Evolutionary conservation across 2,888 invertebrate genomes (phyloP).

Genomic region (Trichogramma dendrolimi): DNA sequence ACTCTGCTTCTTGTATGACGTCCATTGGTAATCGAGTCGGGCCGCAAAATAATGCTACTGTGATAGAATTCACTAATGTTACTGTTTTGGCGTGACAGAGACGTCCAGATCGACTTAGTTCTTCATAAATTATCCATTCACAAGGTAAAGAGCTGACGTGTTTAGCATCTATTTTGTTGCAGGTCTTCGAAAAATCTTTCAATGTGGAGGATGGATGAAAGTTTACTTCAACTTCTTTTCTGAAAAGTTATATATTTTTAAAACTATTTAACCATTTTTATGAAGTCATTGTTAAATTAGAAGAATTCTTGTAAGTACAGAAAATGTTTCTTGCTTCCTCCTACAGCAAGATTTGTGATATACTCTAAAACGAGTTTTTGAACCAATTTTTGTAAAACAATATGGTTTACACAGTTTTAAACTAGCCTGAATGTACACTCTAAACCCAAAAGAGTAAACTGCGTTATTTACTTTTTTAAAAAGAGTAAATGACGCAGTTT

Average conservation of each 20-base stretch:
- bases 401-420: too few relatives aligned
- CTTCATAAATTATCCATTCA: slow-evolving; percentile 85
- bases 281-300: neutral
- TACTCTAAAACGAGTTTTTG: too few relatives aligned
- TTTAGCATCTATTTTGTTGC: slow-evolving; percentile 47
- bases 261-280: neutral
- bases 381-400: too few relatives aligned
- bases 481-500: too few relatives aligned
- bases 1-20: slow-evolving; percentile 49
- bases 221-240: slow-evolving; percentile 60
- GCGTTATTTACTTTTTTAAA: too few relatives aligned
- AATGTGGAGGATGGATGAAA: slow-evolving; percentile 64
- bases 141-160: slow-evolving; percentile 59
- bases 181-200: slow-evolving; percentile 48
- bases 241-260: slow-evolving; percentile 37
- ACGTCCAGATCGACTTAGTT: slow-evolving; percentile 69
- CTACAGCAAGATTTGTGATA: too few relatives aligned
- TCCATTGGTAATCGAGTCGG: slow-evolving; percentile 61
- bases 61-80: slow-evolving; percentile 76
- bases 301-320: too few relatives aligned
- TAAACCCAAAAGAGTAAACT: too few relatives aligned
- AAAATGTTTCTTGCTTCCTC: too few relatives aligned
- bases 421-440: too few relatives aligned
- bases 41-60: slow-evolving; percentile 76
- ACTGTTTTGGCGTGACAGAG: slow-evolving; percentile 72